Evolutionary conservation across 1,140 invertebrate genomes (phyloP), one percentile per base, ranked within the genome.

Genomic region (Monochamus saltuarius): DNA sequence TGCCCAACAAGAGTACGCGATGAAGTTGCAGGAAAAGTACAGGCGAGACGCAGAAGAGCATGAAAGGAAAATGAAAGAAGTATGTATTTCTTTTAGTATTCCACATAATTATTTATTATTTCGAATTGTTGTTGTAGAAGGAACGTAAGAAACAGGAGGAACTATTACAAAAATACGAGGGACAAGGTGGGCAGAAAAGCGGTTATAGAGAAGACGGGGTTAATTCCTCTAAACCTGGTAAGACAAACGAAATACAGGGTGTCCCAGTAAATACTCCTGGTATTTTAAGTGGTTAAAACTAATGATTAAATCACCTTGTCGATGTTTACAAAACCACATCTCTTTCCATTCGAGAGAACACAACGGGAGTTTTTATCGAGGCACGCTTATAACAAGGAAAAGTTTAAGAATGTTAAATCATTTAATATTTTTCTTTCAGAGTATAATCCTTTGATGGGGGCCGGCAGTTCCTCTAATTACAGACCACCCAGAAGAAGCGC

Each of bases 391-490:
- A n/a, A 13, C 19, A 10, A 52, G n/a, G 13, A 40, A 2, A 22
- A 17, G 13, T 43, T 16, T 51, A 39, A 16, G 47, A 8, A 59
- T 51, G 34, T 45, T 36, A 38, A 45, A n/a, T 52, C 53, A 55
- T 53, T 43, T 59, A 46, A 22, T 54, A 16, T 57, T 60, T 59
- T 69, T 50, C 14, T 73, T 73, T 42, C 61, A 81, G 80, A 75
- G 7, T 81, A 81, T 56, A 78, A 77, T 73, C 80, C 80, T 29
- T 65, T 82, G 49, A 80, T 78, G 77, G 79, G 79, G n/a, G 65
- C 70, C 53, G 67, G 66, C 51, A 68, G 67, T 57, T 68, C 70
- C 11, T 66, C 64, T 16, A 67, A 75, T 50, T 82, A 82, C 63
- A 69, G 77, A 40, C 76, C 80, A 38, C 76, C 75, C 7, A 79